phyloP scores from a whole-genome alignment of 2,797 vertebrate species.

The Urophycis tenuis region DNA sequence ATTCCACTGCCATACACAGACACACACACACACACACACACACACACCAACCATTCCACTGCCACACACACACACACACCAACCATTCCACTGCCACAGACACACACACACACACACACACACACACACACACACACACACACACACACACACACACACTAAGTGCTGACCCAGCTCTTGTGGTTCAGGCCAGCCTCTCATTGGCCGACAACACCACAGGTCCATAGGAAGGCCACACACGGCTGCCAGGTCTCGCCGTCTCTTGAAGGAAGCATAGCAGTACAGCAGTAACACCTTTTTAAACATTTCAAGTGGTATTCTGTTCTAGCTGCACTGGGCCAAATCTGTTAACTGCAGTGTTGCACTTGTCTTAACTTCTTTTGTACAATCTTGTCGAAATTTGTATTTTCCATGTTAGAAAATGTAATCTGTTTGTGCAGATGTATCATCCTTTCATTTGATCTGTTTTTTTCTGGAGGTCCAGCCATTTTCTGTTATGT shows the following conservation, averaged over 20 bases:
- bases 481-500: slow-evolving; percentile 66
- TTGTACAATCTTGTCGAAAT: not conserved
- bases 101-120: not conserved
- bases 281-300: slow-evolving; percentile 4
- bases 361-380: not conserved
- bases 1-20: too few species aligned
- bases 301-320: not conserved
- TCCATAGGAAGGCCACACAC: slow-evolving; percentile 38
- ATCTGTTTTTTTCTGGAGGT: slow-evolving; percentile 57
- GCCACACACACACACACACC: slow-evolving; percentile 4
- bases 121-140: not conserved
- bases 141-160: slow-evolving; percentile 6
- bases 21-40: too few species aligned
- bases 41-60: too few species aligned
- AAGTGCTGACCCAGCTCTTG: slow-evolving; percentile 67
- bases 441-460: slow-evolving; percentile 57
- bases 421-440: slow-evolving; percentile 55
- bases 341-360: not conserved
- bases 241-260: slow-evolving; percentile 41
- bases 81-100: not conserved
- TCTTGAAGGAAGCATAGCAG: slow-evolving; percentile 38
- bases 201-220: slow-evolving; percentile 64
- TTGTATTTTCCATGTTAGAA: slow-evolving; percentile 35
- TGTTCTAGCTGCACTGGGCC: slow-evolving; percentile 10
- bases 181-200: slow-evolving; percentile 63